These are phyloP conservation scores for Lacerta bilineata DNA, from an alignment of 2,797 vertebrate species.

Conservation along the genomic window DNA sequence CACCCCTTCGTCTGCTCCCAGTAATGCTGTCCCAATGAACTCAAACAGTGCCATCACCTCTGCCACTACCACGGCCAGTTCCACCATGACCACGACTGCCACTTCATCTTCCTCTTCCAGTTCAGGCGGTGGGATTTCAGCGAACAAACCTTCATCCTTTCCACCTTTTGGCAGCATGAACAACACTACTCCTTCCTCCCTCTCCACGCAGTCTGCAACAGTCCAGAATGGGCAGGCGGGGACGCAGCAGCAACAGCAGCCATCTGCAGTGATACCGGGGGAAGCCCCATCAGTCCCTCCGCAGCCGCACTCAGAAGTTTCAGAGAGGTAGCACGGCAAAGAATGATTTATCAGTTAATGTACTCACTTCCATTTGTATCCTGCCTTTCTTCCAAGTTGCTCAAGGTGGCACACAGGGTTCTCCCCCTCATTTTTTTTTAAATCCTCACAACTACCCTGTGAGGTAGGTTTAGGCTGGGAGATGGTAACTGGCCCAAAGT, in stretches of 20 bases:
- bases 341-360: neutral
- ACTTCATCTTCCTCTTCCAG: slow-evolving; percentile 80
- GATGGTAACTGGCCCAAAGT: neutral
- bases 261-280: slow-evolving; percentile 78
- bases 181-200: slow-evolving; percentile 74
- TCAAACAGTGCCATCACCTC: slow-evolving; percentile 82
- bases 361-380: no score
- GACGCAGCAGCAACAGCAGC: slow-evolving; percentile 81
- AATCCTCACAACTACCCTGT: neutral
- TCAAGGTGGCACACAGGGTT: no score
- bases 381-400: no score
- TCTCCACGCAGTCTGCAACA: slow-evolving; percentile 81
- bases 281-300: slow-evolving; percentile 81
- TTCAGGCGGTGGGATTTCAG: slow-evolving; percentile 77
- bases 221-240: slow-evolving; percentile 88
- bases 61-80: slow-evolving; percentile 81
- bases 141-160: slow-evolving; percentile 90
- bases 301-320: slow-evolving; percentile 90
- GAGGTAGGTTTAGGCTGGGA: no score
- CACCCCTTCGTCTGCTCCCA: slow-evolving; percentile 79
- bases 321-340: slow-evolving; percentile 87
- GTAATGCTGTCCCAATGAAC: slow-evolving; percentile 75
- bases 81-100: slow-evolving; percentile 80
- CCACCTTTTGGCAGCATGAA: slow-evolving; percentile 89
- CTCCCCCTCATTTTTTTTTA: neutral